These are phyloP conservation scores for Gallirallus australis DNA, from an alignment of 2,797 vertebrate genomes.

Conservation along the genomic window DNA sequence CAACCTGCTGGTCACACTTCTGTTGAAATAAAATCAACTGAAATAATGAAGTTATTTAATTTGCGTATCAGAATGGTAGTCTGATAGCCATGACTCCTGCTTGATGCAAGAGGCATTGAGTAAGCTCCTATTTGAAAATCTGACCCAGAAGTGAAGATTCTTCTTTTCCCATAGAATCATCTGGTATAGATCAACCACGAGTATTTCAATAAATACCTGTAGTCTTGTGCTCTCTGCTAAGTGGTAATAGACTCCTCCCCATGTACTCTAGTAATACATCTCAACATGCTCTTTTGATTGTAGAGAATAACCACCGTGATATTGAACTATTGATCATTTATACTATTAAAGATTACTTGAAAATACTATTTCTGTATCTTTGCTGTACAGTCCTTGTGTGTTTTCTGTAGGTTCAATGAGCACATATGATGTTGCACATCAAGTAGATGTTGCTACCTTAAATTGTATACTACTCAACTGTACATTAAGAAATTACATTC, in stretches of 20 bases:
- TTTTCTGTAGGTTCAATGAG: not conserved
- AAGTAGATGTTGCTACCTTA: not conserved
- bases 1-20: no score
- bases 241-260: not conserved
- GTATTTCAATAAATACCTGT: not conserved
- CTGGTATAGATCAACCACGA: not conserved
- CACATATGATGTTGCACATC: not conserved
- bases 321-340: not conserved
- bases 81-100: not conserved
- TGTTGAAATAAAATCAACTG: not conserved
- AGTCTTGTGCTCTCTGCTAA: not conserved
- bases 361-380: not conserved
- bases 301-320: not conserved
- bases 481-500: not conserved
- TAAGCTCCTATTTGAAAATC: not conserved
- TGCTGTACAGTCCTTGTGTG: not conserved
- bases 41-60: not conserved
- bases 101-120: not conserved
- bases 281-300: not conserved
- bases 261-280: not conserved
- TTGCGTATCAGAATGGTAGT: not conserved
- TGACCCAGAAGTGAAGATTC: not conserved
- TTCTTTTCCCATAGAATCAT: not conserved
- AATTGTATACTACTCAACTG: not conserved
- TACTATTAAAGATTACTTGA: not conserved